Evolutionary conservation across 1,140 invertebrate genomes (phyloP), one percentile per base, ranked within the genome.

Genomic region (Drusus annulatus): DNA sequence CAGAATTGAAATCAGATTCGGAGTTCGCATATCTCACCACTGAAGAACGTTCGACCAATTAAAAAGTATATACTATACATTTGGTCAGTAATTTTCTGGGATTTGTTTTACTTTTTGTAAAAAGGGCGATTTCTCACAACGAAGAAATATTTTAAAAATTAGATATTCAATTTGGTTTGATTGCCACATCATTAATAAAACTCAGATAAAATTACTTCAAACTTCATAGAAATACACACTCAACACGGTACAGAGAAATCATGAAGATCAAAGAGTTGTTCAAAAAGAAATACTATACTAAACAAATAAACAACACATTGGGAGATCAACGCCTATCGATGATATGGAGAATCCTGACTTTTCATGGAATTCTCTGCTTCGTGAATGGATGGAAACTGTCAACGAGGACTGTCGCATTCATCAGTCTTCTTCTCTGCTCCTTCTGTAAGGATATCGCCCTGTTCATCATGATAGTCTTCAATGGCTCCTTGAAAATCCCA

Each of bases 311-410:
- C n/a, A 76, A 10, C 13, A 76, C 51, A 31, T 17, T 45, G 8
- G 71, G 58, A 0, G 81, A 79, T 21, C 19, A 5, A 16, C 78
- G 81, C 23, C 68, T 80, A 8, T 0, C 1, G 21, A 68, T 23
- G 45, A 80, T 80, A 31, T 82, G 81, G 78, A 76, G 56, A 36
- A 19, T 83, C 7, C 76, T 79, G 4, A 65, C 69, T 17, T 31
- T 71, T 21, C 78, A 54, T 17, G 82, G 82, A 15, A 21, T 80
- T 5, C 52, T 45, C 19, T 76, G 71, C 52, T 62, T 83, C 51
- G 13, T 50, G 16, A 56, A 69, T 1, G 73, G 56, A 4, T 83
- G 82, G 82, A 80, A 76, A 17, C 36, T 54, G 13, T 69, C 21
- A 6, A 13, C 51, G 23, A 80, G 76, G 71, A 8, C 52, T 0